Evolutionary conservation across 2,113 vertebrate genomes (phyloP).

Genomic region (Rutilus rutilus): DNA sequence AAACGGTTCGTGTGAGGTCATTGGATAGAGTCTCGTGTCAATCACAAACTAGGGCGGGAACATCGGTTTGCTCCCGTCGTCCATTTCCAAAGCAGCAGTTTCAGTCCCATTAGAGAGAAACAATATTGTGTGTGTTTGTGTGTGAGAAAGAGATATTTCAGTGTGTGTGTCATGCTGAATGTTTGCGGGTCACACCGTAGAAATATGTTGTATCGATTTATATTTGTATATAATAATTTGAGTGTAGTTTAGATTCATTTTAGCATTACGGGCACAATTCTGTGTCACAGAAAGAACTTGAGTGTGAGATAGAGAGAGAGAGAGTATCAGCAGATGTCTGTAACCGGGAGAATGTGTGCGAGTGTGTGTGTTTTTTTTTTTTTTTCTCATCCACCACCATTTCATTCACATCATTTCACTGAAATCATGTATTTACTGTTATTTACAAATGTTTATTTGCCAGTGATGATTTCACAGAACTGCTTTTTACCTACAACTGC

Average conservation of each 20-base stretch:
- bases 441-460: constrained; percentile 62
- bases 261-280: neutral
- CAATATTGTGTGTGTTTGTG: neutral
- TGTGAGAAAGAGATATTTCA: neutral
- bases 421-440: constrained; percentile 53
- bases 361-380: too few relatives aligned
- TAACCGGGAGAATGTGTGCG: neutral
- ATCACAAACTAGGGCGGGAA: neutral
- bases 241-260: constrained; percentile 7
- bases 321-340: constrained; percentile 35
- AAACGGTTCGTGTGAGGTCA: neutral
- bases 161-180: constrained; percentile 49
- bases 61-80: neutral
- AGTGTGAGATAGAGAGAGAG: neutral
- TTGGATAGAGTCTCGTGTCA: neutral
- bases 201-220: constrained; percentile 66
- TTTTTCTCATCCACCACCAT: constrained; percentile 36
- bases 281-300: neutral
- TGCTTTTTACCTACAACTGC: constrained; percentile 63
- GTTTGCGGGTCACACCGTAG: constrained; percentile 69
- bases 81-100: neutral
- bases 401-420: constrained; percentile 42
- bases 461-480: constrained; percentile 67
- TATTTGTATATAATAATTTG: constrained; percentile 35
- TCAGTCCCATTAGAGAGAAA: constrained; percentile 33